Evolutionary conservation across 1,140 invertebrate species (phyloP).

Genomic region (Helicorthomorpha holstii): DNA sequence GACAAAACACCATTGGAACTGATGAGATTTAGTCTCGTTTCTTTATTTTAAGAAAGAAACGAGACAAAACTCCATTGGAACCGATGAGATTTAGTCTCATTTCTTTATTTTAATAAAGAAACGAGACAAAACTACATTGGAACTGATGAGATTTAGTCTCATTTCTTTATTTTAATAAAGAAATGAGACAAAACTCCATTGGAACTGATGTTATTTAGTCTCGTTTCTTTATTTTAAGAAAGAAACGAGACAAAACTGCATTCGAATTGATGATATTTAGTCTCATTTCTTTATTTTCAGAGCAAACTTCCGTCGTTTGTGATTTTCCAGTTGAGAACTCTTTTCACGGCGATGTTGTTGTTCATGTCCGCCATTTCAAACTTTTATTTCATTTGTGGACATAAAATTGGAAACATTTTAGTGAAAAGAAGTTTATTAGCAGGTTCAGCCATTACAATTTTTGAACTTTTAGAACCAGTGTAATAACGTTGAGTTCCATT

Average conservation of each 20-base stretch:
- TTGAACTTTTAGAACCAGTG: no score
- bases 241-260: neutral
- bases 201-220: constrained; percentile 14
- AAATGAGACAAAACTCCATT: constrained; percentile 2
- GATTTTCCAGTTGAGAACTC: neutral
- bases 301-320: no score
- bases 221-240: constrained; percentile 19
- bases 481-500: no score
- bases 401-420: constrained; percentile 46
- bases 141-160: constrained; percentile 13
- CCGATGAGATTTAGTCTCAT: constrained; percentile 12
- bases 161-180: constrained; percentile 19
- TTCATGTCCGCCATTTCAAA: constrained; percentile 61
- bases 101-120: constrained; percentile 18
- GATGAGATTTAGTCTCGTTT: constrained; percentile 14
- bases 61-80: constrained; percentile 9
- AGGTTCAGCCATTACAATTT: no score
- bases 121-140: constrained; percentile 5
- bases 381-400: constrained; percentile 66
- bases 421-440: constrained; percentile 29
- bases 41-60: constrained; percentile 12
- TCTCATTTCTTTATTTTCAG: constrained; percentile 19
- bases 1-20: constrained; percentile 13
- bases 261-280: constrained; percentile 14
- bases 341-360: constrained; percentile 35